Evolutionary conservation across 2,888 invertebrate genomes (phyloP), one percentile per base, ranked within the genome.

Genomic region (Agrotis exclamationis): DNA sequence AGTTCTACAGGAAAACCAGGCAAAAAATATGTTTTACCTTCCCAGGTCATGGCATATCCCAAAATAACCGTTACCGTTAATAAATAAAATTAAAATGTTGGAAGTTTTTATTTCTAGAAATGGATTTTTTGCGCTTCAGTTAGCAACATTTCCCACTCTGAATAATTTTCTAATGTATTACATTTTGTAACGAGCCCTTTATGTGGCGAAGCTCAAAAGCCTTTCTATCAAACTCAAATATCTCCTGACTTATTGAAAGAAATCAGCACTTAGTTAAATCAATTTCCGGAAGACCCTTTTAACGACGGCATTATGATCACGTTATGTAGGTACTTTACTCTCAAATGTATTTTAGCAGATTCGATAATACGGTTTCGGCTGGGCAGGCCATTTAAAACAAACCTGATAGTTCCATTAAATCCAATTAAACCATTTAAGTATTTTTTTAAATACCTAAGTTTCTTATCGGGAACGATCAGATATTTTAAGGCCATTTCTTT

Each of bases 191-290:
- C 45, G 50, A 60, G 50, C 44, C 33, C 54, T 67, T 63, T 79
- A 45, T 79, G 53, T 45, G 74, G 70, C 16, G 22, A 39, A 51
- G 20, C 50, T 24, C 54, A 56, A 73, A 74, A 71, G 54, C 50
- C 33, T 59, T 79, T 62, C 47, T 22, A 51, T 67, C 24, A 58
- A 68, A 39, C 50, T 66, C 45, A 60, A 71, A 80, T 56, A 71
- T 65, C 71, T 69, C 22, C 58, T 68, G 62, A 59, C 56, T 76
- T 72, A 76, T 47, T 63, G 65, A 76, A 79, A 80, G 71, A 72
- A 71, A 64, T 80, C 66, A 33, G 63, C 63, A 80, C 71, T 76
- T 79, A 67, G 18, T 20, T 54, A 69, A 69, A 76, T 79, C 54
- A 74, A 67, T 77, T 80, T 77, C 64, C 47, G 22, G 22, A 33